Evolutionary conservation across 1,140 invertebrate genomes (phyloP), one percentile per base, ranked within the genome.

Genomic region (Lepidurus apus): DNA sequence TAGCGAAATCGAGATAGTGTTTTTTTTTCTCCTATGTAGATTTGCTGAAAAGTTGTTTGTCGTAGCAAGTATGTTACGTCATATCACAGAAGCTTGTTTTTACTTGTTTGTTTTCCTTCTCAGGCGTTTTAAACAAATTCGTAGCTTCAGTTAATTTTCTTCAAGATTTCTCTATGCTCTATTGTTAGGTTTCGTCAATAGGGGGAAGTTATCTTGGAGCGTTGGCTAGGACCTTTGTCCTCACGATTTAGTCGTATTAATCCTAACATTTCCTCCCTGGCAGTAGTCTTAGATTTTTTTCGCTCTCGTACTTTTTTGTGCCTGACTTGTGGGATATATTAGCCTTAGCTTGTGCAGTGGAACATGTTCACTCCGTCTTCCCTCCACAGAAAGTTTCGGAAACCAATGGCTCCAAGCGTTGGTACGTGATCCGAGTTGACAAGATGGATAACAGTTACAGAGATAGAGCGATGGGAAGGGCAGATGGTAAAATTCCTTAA

Each of bases 381-480:
- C 3, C 53, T 65, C 53, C 17, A 13, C 53, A 65, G 13, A n/a
- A 65, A 65, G 9, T 65, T 65, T 65, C 53, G 53, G 53, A 65
- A 65, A 65, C 13, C 53, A 65, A n/a, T 65, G 53, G 53, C n/a
- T 65, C 8, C 53, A 65, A 65, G 53, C 53, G 53, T 65, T 65
- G 53, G 21, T 65, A 65, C 53, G 53, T 65, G 53, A 65, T 21
- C 53, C 53, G 53, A 9, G 53, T 65, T 13, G 21, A 13, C 17
- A 65, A 65, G 9, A 65, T 21, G 53, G 53, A 21, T 21, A 65
- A 65, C 53, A 17, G 17, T 65, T 65, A 65, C 53, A 65, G 53
- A 47, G 45, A 65, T 65, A 13, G 53, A 65, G 53, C 13, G 53
- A 65, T 65, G 21, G 53, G 13, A 65, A 65, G 53, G 13, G 53